Conservation (phyloP, 2,888 invertebrate genomes). For the Eurytoma adleriae region DNA sequence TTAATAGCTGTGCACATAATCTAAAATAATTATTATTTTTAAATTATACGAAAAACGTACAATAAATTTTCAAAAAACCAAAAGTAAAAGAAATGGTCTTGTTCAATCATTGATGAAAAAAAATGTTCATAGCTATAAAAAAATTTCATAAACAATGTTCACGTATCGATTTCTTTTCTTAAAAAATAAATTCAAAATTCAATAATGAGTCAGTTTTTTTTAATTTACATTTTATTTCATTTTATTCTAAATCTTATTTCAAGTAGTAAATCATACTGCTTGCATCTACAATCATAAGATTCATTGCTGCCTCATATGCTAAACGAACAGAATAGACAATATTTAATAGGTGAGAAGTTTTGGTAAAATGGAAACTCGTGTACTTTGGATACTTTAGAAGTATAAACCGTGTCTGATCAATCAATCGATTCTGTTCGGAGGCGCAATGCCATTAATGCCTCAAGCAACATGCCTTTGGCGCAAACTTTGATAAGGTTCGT, state of each 20-base stretch:
- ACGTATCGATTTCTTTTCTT: too few species aligned
- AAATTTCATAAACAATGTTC: too few species aligned
- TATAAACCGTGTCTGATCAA: background rate
- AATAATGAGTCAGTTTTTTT: too few species aligned
- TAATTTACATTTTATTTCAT: too few species aligned
- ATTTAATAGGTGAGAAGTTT: background rate
- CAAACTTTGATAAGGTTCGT: background rate
- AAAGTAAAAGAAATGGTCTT: too few species aligned
- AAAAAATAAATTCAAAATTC: too few species aligned
- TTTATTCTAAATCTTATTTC: background rate
- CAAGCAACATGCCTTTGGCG: background rate
- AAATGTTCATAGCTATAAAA: too few species aligned
- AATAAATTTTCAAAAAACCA: too few species aligned
- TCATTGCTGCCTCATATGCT: background rate
- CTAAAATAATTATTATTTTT: too few species aligned
- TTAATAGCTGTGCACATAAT: too few species aligned
- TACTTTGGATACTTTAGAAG: slow-evolving; percentile 7
- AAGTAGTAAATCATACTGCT: background rate
- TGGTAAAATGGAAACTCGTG: background rate
- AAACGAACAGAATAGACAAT: background rate
- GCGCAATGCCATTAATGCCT: slow-evolving; percentile 13
- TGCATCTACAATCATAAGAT: background rate
- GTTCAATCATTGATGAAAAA: too few species aligned
- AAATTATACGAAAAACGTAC: too few species aligned
- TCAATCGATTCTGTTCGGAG: background rate